Evolutionary conservation across 2,888 invertebrate genomes (phyloP).

Genomic region (Nysson spinosus): DNA sequence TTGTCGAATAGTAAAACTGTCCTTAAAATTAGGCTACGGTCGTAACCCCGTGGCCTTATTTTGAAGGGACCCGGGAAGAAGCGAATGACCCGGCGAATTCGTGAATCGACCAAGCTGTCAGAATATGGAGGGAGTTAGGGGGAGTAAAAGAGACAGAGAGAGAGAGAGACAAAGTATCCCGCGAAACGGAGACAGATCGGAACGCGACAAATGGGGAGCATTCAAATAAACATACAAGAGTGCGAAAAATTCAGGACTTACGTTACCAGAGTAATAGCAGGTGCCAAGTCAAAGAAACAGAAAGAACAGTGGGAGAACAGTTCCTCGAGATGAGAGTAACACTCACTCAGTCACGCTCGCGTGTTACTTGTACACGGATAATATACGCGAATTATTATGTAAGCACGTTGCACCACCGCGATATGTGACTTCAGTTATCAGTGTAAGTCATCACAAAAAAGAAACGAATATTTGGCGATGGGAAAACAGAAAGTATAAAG

Average conservation of each 20-base stretch:
- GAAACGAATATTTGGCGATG: not conserved
- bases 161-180: constrained; percentile 1
- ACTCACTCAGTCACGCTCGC: constrained; percentile 42
- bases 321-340: constrained; percentile 31
- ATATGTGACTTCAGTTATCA: constrained; percentile 15
- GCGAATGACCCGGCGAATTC: constrained; percentile 62
- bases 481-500: not conserved
- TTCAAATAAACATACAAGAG: no score
- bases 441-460: not conserved
- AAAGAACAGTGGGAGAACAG: constrained; percentile 5
- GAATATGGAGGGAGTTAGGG: constrained; percentile 40
- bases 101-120: constrained; percentile 72
- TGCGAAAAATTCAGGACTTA: no score
- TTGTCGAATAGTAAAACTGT: no score
- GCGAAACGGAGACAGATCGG: constrained; percentile 12
- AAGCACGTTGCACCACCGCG: constrained; percentile 59
- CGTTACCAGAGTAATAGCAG: constrained; percentile 27
- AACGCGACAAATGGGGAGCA: not conserved
- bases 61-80: constrained; percentile 65
- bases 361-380: constrained; percentile 50
- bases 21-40: not conserved
- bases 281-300: constrained; percentile 13
- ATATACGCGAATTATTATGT: constrained; percentile 60
- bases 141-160: constrained; percentile 25
- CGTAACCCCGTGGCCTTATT: constrained; percentile 51